Evolutionary conservation across 2,113 vertebrate genomes (phyloP).

Genomic region (Hippolais icterina): DNA sequence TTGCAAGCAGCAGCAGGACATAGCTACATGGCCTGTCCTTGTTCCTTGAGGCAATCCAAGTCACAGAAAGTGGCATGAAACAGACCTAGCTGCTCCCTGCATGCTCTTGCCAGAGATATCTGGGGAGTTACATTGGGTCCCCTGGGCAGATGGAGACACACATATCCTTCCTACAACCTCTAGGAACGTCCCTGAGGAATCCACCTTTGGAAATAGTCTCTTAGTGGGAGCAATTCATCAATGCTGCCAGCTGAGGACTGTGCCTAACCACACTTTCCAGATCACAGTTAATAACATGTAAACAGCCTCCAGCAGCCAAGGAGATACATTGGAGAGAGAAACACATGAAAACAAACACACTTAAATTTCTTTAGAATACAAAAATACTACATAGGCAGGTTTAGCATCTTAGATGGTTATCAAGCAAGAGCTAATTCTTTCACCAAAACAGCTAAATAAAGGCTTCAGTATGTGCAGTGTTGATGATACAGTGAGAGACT

Average conservation of each 20-base stretch:
- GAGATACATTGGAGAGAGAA: background rate
- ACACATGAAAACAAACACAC: background rate
- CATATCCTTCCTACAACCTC: background rate
- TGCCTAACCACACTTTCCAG: background rate
- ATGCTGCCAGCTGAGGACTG: background rate
- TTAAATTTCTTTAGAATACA: background rate
- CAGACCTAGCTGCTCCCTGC: background rate
- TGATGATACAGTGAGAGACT: conserved; percentile 32
- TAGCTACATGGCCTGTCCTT: background rate
- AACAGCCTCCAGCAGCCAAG: background rate
- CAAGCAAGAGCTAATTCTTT: conserved; percentile 17
- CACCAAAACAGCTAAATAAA: conserved; percentile 40
- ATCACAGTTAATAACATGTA: background rate
- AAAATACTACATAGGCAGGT: background rate
- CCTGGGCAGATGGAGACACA: fast-evolving
- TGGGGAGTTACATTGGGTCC: background rate
- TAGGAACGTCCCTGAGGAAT: background rate
- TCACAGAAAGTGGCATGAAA: background rate
- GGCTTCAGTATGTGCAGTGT: background rate
- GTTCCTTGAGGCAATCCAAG: background rate
- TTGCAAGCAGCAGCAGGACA: background rate
- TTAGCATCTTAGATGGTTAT: conserved; percentile 8
- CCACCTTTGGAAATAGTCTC: background rate
- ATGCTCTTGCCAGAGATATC: background rate
- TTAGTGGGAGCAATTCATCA: background rate